Evolutionary conservation across 2,797 vertebrate species (phyloP), one percentile per base, ranked within the genome.

Genomic region (Poeciliopsis paucimaculata): DNA sequence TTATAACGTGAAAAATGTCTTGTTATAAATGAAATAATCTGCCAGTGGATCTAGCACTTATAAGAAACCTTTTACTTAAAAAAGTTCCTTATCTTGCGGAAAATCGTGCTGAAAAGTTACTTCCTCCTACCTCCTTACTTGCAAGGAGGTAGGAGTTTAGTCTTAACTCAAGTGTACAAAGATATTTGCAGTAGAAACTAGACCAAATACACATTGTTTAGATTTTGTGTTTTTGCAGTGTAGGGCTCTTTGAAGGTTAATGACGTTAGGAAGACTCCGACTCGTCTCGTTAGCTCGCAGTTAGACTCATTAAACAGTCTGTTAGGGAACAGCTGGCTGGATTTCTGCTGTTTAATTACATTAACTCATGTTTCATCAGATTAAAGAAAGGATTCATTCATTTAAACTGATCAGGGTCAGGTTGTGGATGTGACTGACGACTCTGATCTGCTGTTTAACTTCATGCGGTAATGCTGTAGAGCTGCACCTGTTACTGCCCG

Each of bases 331-430:
- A 75, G 51, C 73, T 75, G 73, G 73, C 51, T 75, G 73, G 36
- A 39, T 75, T 75, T 57, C 36, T 75, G 73, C 26, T 18, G 53
- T 57, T 75, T 75, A 43, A 75, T 55, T 74, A 73, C 49, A 73
- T 8, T 4, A 73, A 39, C 28, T 36, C 18, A 11, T 20, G 9
- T 46, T 47, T 73, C 34, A 20, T 73, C 34, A 51, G 47, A 41
- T 55, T 39, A 55, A 15, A 47, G 8, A 4, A 74, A 53, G 49
- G 4, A 10, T 41, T 41, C 39, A 16, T 13, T 39, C 13, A 55
- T 39, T 15, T 74, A 16, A 39, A 74, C 49, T 39, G 49, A 16
- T 55, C 34, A 41, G 5, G 15, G 16, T 39, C 34, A 41, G 13
- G 16, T n/a, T n/a, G 49, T 41, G 41, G 26, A 15, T 53, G 51